Evolutionary conservation across 2,888 invertebrate genomes (phyloP).

Genomic region (Macaria liturata): DNA sequence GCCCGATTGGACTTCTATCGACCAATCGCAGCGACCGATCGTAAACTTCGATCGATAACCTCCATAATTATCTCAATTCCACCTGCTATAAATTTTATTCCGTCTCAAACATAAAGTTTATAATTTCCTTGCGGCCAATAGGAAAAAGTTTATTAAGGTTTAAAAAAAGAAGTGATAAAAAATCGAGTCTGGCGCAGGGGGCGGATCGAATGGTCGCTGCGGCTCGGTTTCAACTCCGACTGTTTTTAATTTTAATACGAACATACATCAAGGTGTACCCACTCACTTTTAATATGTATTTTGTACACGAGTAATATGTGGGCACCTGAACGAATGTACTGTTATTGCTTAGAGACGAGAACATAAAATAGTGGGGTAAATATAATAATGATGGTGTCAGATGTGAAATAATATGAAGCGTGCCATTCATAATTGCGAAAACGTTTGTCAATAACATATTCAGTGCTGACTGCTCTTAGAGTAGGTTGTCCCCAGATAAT

Average conservation of each 20-base stretch:
- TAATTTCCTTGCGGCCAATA: constrained; percentile 76
- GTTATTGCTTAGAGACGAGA: constrained; percentile 14
- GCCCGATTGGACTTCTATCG: constrained; percentile 52
- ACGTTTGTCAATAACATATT: no score
- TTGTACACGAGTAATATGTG: constrained; percentile 25
- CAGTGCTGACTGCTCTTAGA: no score
- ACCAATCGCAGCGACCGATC: constrained; percentile 47
- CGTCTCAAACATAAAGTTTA: constrained; percentile 57
- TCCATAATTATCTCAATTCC: constrained; percentile 56
- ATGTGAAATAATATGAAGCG: no score
- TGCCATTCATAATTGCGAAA: no score
- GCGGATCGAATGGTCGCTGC: constrained; percentile 64
- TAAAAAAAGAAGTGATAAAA: constrained; percentile 60
- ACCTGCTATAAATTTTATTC: constrained; percentile 80
- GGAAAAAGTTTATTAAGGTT: constrained; percentile 76
- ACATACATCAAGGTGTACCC: constrained; percentile 40
- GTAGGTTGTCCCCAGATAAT: no score
- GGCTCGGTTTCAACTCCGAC: constrained; percentile 62
- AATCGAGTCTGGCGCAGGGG: constrained; percentile 63
- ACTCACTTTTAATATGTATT: constrained; percentile 23
- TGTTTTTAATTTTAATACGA: constrained; percentile 63
- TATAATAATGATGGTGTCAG: no score
- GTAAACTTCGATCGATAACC: constrained; percentile 51
- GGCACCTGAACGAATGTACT: constrained; percentile 24
- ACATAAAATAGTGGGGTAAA: no score